phyloP scores from a whole-genome alignment of 1,140 invertebrate species.

The Cylas formicarius region DNA sequence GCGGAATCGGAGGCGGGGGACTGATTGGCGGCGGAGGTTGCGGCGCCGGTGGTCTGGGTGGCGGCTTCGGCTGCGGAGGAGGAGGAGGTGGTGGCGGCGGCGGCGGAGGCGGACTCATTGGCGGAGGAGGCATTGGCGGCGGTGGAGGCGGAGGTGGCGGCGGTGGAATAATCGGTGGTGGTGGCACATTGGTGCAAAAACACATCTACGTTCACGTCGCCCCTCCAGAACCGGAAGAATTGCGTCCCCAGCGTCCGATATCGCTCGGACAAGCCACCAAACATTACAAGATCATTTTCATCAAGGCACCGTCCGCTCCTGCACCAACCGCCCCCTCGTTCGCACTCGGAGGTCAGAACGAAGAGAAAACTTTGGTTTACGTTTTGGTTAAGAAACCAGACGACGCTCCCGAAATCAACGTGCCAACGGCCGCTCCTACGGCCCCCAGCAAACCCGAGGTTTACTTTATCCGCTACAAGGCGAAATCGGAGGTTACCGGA shows the following conservation, averaged over 20 bases:
- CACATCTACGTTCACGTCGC: conserved; percentile 65
- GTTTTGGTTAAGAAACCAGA: conserved; percentile 82
- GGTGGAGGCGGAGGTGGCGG: conserved; percentile 1
- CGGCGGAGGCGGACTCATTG: conserved; percentile 12
- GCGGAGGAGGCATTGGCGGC: not conserved
- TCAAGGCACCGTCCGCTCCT: conserved; percentile 75
- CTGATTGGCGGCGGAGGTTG: not conserved
- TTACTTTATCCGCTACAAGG: conserved; percentile 83
- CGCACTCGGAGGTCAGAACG: conserved; percentile 67
- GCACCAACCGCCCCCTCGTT: conserved; percentile 68
- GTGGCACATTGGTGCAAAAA: conserved; percentile 51
- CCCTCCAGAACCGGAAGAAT: conserved; percentile 65
- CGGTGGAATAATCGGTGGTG: conserved; percentile 12
- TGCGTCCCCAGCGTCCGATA: conserved; percentile 50
- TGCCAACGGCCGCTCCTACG: conserved; percentile 71
- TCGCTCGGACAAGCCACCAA: conserved; percentile 61
- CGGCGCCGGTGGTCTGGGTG: not conserved
- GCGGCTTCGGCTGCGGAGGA: conserved; percentile 12
- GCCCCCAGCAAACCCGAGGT: conserved; percentile 79
- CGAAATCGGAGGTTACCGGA: conserved; percentile 34
- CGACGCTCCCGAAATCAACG: conserved; percentile 66
- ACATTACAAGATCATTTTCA: conserved; percentile 85
- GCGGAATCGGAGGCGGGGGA: conserved; percentile 1
- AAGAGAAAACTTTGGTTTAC: conserved; percentile 83
- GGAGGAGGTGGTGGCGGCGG: not conserved